Evolutionary conservation across 2,113 vertebrate genomes (phyloP), one percentile per base, ranked within the genome.

Genomic region (Nestor notabilis): DNA sequence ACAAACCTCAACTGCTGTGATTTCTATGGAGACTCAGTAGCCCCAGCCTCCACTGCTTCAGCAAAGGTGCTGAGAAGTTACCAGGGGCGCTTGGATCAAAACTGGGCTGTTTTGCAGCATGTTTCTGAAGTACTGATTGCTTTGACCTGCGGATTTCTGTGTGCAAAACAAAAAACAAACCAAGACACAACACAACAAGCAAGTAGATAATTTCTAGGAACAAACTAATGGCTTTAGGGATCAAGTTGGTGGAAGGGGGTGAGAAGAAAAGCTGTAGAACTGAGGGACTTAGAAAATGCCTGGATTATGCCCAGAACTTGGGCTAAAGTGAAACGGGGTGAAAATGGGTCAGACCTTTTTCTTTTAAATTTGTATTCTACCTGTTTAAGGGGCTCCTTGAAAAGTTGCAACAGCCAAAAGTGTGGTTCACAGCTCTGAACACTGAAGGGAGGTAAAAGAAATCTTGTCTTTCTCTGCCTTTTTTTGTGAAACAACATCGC

Each of bases 141-240:
- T 94, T 90, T 90, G 66, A 74, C 71, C 53, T 66, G 68, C 0
- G 7, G 58, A 85, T 74, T 89, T 85, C 72, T 87, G 43, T 24
- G 35, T 50, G 35, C 55, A 87, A 94, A 95, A 84, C 68, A 90
- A 84, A 65, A 69, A 69, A 5, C 24, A 71, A 83, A 21, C 1
- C 24, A 81, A 65, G 81, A 35, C 14, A 84, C 31, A 89, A 53
- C n/a, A 75, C 44, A 69, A 53, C n/a, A 66, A 91, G 43, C 21
- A 46, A 92, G 37, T n/a, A 94, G 70, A 76, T 88, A 60, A 83
- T 83, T 91, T 96, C 83, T 89, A 95, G 86, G 80, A 92, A 93
- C 60, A 90, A 91, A 87, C 61, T 52, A 82, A 52, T 28, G 27
- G 60, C 46, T 95, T 87, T 58, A 85, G 70, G 50, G 44, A 91